Conservation (phyloP, 2,888 invertebrate species). For the Endotricha flammealis region DNA sequence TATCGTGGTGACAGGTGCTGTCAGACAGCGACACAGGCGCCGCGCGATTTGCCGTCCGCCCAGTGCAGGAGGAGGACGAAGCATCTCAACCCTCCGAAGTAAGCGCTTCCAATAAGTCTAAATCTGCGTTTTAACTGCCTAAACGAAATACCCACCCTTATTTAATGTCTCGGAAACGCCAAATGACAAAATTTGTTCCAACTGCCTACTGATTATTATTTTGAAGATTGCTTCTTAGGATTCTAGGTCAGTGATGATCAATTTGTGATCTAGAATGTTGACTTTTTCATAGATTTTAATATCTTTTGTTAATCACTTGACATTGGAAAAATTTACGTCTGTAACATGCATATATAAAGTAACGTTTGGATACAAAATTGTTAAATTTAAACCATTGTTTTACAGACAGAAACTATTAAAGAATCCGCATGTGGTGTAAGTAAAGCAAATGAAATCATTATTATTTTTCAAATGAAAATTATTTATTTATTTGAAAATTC, state of each 20-base stretch:
- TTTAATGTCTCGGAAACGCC: slow-evolving; percentile 3
- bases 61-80: slow-evolving; percentile 83
- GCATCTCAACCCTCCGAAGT: slow-evolving; percentile 70
- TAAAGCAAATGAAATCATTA: neutral
- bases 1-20: slow-evolving; percentile 50
- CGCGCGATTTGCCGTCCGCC: slow-evolving; percentile 82
- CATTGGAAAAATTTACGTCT: too few relatives aligned
- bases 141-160: slow-evolving; percentile 10
- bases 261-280: too few relatives aligned
- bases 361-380: neutral
- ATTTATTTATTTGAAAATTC: too few relatives aligned
- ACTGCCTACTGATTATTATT: too few relatives aligned
- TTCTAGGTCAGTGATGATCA: too few relatives aligned
- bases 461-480: too few relatives aligned
- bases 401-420: slow-evolving; percentile 9
- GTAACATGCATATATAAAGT: too few relatives aligned
- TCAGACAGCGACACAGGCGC: slow-evolving; percentile 72
- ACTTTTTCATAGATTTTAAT: too few relatives aligned
- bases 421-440: neutral
- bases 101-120: slow-evolving; percentile 37
- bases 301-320: too few relatives aligned
- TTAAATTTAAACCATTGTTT: too few relatives aligned
- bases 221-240: too few relatives aligned
- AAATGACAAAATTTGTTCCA: slow-evolving; percentile 11
- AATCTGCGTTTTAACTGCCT: slow-evolving; percentile 14